Base-by-base conservation (phyloP, 2,888 invertebrate species). In the Synanthedon formicaeformis region DNA sequence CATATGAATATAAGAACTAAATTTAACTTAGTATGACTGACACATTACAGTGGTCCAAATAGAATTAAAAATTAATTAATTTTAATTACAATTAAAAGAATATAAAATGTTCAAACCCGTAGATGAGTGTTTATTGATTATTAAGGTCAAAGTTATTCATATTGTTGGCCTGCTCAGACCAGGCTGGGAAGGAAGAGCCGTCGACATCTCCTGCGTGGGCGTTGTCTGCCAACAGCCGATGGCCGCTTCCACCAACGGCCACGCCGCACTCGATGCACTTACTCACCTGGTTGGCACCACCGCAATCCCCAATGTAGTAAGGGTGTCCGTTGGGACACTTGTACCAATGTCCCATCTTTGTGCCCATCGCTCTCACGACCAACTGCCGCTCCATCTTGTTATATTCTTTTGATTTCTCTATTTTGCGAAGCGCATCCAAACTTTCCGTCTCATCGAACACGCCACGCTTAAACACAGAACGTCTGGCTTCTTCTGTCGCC, bases 251-350 rank as follows among this genome's bases (percentile, higher is more conserved):
- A 4, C 92, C 92, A 55, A 93, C 89, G 0, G 4, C 1, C 0
- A 66, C 88, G 0, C 81, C 80, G 66, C 92, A 93, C 55, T 91
- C 92, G 0, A 72, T 67, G 65, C 93, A 93, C 45, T 53, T 77
- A 1, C 84, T 63, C 49, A 65, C 62, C 63, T 78, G 57, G 81
- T 80, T 90, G 0, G 93, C 92, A 5, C 92, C 91, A 4, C 93
- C 93, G 65, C 93, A 93, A 2, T 91, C 90, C 0, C 83, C 89
- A 56, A 93, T 92, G 40, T 87, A 88, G 69, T 92, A 93, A 41
- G 82, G 67, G 69, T 93, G 93, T 0, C 92, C 92, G 60, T 92
- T 92, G 0, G 90, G 90, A 73, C 93, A 94, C 69, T 91, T 91
- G 71, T 82, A 93, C 93, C 93, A 94, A 63, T 90, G 90, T 0